Base-by-base conservation (phyloP, 1,140 invertebrate species). In the Mylabris phalerata region DNA sequence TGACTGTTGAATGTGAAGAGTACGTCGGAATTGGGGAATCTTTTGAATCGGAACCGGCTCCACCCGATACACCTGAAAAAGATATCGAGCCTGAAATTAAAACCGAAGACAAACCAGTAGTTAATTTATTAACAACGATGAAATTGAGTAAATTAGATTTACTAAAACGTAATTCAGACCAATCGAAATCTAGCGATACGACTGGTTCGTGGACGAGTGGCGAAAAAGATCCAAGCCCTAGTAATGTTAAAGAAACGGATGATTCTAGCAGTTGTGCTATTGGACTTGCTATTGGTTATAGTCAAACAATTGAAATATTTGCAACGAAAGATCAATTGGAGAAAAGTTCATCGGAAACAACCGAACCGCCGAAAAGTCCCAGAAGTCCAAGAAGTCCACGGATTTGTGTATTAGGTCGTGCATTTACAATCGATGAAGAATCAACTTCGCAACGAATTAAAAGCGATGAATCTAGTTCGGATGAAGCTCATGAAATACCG, bases 191-290 rank as follows among this genome's bases (percentile, higher is more conserved):
- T 61, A 84, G 83, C 4, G 84, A 85, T 65, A 80, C 78, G 4
- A 80, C 80, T 55, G 78, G 77, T n/a, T 71, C 77, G 9, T 79
- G 77, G 49, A 77, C 77, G 0, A 75, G 75, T 50, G 79, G 80
- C 45, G 77, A 78, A 50, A 80, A 77, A 62, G 79, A 84, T 63
- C 79, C 69, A 24, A 73, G 71, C 51, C 72, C 72, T n/a, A 64
- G 71, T n/a, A 68, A 66, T 40, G 48, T 80, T 9, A 81, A 80
- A 75, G 78, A 84, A 27, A 86, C 87, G 49, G 87, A 90, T 63
- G 87, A 88, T 55, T 88, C 87, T 3, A 89, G 87, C 65, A 89
- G 87, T 60, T 89, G 86, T 71, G 88, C 87, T 0, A 89, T 90
- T 63, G 86, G 86, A 10, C 77, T 85, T 52, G 85, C 87, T 0